These are phyloP conservation scores for Sebastolobus altivelis DNA, from an alignment of 2,797 vertebrate genomes.

Conservation along the genomic window DNA sequence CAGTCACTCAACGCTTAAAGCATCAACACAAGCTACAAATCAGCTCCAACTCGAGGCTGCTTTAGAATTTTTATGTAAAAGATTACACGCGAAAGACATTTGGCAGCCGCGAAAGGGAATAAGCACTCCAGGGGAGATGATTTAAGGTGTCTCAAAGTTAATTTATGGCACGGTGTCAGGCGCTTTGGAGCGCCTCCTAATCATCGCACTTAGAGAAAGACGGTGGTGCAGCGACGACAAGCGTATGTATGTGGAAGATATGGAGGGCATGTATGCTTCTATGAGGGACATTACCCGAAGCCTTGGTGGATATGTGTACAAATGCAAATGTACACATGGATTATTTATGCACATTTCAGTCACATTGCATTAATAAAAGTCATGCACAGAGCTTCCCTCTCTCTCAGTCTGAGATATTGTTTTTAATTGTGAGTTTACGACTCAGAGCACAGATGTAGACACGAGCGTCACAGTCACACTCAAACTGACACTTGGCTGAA, in stretches of 20 bases:
- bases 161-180: slow-evolving; percentile 55
- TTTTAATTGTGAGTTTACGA: slow-evolving; percentile 6
- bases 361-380: slow-evolving; percentile 28
- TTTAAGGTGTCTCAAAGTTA: slow-evolving; percentile 61
- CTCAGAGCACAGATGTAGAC: slow-evolving; percentile 23
- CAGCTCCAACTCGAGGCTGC: slow-evolving; percentile 57
- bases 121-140: slow-evolving; percentile 47
- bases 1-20: slow-evolving; percentile 64
- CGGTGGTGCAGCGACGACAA: slow-evolving; percentile 9
- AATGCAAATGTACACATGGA: background rate
- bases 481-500: slow-evolving; percentile 51
- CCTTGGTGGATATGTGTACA: background rate
- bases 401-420: slow-evolving; percentile 7
- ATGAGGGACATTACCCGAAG: background rate
- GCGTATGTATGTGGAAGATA: slow-evolving; percentile 20
- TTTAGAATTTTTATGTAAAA: slow-evolving; percentile 67
- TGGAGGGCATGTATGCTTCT: background rate
- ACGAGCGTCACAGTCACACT: slow-evolving; percentile 23
- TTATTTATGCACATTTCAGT: slow-evolving; percentile 14
- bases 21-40: slow-evolving; percentile 72
- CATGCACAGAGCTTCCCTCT: slow-evolving; percentile 10
- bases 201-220: slow-evolving; percentile 32
- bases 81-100: slow-evolving; percentile 65
- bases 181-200: slow-evolving; percentile 33
- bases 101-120: slow-evolving; percentile 59